phyloP scores from a whole-genome alignment of 2,888 invertebrate genomes.

The Heliconius aoede region DNA sequence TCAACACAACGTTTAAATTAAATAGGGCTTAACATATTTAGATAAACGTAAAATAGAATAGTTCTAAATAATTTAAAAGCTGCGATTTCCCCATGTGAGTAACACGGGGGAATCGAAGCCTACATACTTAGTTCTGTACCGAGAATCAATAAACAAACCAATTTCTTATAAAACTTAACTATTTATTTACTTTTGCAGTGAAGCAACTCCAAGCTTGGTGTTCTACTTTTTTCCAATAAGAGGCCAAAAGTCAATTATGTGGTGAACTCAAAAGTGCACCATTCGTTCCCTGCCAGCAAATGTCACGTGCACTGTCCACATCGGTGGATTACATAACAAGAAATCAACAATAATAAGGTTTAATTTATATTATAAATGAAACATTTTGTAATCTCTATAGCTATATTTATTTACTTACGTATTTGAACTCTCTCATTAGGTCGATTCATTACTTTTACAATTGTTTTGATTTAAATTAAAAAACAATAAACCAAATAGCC shows the following conservation, averaged over 20 bases:
- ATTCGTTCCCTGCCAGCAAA: slow-evolving; percentile 64
- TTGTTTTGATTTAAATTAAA: background rate
- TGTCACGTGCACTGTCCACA: slow-evolving; percentile 71
- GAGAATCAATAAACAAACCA: background rate
- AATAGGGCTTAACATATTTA: too few relatives aligned
- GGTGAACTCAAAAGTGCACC: slow-evolving; percentile 63
- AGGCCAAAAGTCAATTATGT: slow-evolving; percentile 73
- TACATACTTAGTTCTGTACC: background rate
- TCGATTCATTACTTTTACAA: background rate
- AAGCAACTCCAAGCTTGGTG: slow-evolving; percentile 52
- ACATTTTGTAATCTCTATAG: background rate
- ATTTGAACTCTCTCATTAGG: background rate
- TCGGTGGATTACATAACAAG: slow-evolving; percentile 61
- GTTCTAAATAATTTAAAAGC: too few relatives aligned
- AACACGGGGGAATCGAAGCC: too few relatives aligned
- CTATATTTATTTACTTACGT: slow-evolving; percentile 12
- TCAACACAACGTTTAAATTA: too few relatives aligned
- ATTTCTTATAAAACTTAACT: background rate
- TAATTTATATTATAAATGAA: slow-evolving; percentile 14
- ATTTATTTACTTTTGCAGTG: background rate
- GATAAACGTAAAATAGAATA: too few relatives aligned
- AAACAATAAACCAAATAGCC: background rate
- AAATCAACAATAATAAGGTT: slow-evolving; percentile 44
- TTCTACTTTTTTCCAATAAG: slow-evolving; percentile 62
- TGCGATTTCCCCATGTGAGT: too few relatives aligned